Percentiles rank a stretch among this genome's conserved stretches.
Conservation (phyloP, 2,888 invertebrate species). For the Cremastobaeus sp. region DNA sequence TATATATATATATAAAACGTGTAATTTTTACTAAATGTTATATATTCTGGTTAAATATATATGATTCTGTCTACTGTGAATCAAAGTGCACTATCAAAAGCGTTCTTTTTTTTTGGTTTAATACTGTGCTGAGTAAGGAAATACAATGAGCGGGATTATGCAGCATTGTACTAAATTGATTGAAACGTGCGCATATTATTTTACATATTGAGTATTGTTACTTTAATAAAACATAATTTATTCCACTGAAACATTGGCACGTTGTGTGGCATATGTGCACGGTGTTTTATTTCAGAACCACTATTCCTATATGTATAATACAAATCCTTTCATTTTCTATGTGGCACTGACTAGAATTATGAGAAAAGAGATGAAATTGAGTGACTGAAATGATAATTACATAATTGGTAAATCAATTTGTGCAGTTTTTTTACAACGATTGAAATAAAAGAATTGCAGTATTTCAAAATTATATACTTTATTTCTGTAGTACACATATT, state of each 20-base stretch:
- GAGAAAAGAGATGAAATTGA: too few relatives aligned
- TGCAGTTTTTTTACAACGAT: too few relatives aligned
- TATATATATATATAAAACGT: constrained; percentile 17
- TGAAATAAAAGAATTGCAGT: too few relatives aligned
- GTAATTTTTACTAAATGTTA: constrained; percentile 47
- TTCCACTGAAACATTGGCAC: constrained; percentile 63
- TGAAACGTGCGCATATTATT: constrained; percentile 62
- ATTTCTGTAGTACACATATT: too few relatives aligned
- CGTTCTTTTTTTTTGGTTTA: constrained; percentile 65
- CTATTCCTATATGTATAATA: constrained; percentile 39
- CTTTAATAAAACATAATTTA: constrained; percentile 72
- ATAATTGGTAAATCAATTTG: too few relatives aligned
- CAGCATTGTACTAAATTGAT: constrained; percentile 69
- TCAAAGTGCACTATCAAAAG: constrained; percentile 51
- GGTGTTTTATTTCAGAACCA: constrained; percentile 33
- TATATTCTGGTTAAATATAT: constrained; percentile 42
- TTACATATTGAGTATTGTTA: constrained; percentile 69
- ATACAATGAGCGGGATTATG: constrained; percentile 38
- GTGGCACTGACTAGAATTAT: too few relatives aligned
- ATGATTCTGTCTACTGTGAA: constrained; percentile 43
- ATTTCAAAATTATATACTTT: too few relatives aligned
- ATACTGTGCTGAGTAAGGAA: constrained; percentile 61
- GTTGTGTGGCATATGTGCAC: constrained; percentile 48
- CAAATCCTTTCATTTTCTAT: constrained; percentile 17
- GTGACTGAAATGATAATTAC: too few relatives aligned